These are phyloP conservation scores for Odobenus rosmarus DNA, from an alignment of 2,113 vertebrate species.

Conservation along the genomic window DNA sequence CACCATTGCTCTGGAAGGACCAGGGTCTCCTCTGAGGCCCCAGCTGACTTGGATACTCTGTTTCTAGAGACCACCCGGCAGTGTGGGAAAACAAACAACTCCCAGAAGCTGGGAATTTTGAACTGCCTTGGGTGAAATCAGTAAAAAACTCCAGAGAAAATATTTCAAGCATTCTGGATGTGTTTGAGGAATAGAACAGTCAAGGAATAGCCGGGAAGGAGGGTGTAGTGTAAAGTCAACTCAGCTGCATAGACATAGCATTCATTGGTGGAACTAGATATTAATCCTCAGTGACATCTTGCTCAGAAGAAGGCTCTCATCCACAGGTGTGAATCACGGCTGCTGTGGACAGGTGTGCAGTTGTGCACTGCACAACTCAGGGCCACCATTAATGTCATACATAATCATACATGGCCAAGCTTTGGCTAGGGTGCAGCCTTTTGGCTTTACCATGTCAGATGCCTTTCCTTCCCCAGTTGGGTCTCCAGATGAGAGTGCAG, in stretches of 20 bases:
- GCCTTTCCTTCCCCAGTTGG: not conserved
- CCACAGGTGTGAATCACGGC: not conserved
- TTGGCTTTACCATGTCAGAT: not conserved
- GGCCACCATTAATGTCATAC: too few relatives aligned
- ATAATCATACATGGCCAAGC: rapidly evolving
- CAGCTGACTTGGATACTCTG: not conserved
- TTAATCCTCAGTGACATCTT: rapidly evolving
- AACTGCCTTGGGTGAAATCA: not conserved
- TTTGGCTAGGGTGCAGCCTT: not conserved
- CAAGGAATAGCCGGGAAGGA: not conserved
- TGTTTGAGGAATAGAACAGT: not conserved
- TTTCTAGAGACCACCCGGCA: not conserved
- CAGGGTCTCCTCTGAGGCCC: not conserved
- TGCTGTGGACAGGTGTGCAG: not conserved
- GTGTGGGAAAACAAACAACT: not conserved
- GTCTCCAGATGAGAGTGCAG: not conserved
- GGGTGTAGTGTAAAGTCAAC: not conserved
- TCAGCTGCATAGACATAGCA: not conserved
- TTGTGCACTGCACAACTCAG: not conserved
- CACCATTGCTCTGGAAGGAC: not conserved
- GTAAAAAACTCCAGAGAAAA: not conserved
- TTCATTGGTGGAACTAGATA: not conserved
- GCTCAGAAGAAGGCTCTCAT: not conserved
- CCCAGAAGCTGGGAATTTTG: not conserved
- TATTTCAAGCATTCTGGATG: not conserved